These are phyloP conservation scores for Xerus inauris DNA, from an alignment of 2,113 vertebrate species.

Conservation along the genomic window DNA sequence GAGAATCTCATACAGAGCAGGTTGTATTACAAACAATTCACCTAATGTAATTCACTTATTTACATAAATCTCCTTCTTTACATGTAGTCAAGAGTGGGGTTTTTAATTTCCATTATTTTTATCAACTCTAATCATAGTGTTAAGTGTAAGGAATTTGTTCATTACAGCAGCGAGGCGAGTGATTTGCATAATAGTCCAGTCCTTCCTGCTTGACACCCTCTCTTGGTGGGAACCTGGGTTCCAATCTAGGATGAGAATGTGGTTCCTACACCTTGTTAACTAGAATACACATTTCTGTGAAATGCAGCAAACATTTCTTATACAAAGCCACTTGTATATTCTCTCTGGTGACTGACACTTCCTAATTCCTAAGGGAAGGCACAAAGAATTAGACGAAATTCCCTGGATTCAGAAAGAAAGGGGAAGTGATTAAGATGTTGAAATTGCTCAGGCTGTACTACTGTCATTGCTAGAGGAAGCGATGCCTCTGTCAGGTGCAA, in stretches of 20 bases:
- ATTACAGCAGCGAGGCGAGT: slow-evolving; percentile 78
- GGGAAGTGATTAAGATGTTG: neutral
- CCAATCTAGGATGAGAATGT: neutral
- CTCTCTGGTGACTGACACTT: slow-evolving; percentile 47
- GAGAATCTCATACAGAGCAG: slow-evolving; percentile 75
- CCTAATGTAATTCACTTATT: slow-evolving; percentile 80
- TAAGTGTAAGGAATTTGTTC: slow-evolving; percentile 84
- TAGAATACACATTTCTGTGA: slow-evolving; percentile 44
- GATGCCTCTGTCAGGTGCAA: slow-evolving; percentile 37
- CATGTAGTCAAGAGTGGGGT: slow-evolving; percentile 78
- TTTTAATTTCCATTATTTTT: slow-evolving; percentile 86
- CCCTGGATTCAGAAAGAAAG: slow-evolving; percentile 65
- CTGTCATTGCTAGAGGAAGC: slow-evolving; percentile 29
- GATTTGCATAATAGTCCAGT: slow-evolving; percentile 79
- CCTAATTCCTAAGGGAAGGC: slow-evolving; percentile 48
- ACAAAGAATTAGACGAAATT: slow-evolving; percentile 50
- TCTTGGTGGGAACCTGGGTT: slow-evolving; percentile 31
- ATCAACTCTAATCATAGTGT: slow-evolving; percentile 86
- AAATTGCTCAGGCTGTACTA: neutral
- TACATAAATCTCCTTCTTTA: slow-evolving; percentile 81
- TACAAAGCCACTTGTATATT: slow-evolving; percentile 26
- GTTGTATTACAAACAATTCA: slow-evolving; percentile 83
- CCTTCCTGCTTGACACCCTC: slow-evolving; percentile 67
- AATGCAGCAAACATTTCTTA: slow-evolving; percentile 37
- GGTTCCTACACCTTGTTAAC: slow-evolving; percentile 64